Conservation (phyloP, 1,140 invertebrate species). For the Meloidogyne floridensis region DNA sequence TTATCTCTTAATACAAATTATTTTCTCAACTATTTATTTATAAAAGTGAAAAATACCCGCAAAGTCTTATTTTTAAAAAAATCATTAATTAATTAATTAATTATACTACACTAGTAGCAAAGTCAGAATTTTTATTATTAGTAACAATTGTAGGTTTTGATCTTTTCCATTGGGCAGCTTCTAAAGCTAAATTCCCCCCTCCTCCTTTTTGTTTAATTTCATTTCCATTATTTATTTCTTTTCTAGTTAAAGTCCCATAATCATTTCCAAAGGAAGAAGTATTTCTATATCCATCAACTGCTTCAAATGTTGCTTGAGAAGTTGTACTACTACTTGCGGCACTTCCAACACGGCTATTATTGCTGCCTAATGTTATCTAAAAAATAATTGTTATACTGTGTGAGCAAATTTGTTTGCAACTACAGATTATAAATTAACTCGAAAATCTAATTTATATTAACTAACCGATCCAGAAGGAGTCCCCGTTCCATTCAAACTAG, state of each 20-base stretch:
- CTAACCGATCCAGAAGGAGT: conserved; percentile 6
- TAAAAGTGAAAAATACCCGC: background rate
- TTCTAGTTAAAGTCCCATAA: background rate
- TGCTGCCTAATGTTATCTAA: conserved; percentile 23
- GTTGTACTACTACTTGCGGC: conserved; percentile 20
- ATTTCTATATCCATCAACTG: conserved; percentile 10
- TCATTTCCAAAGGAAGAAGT: conserved; percentile 4
- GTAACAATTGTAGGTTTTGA: background rate
- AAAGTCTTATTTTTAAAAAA: background rate
- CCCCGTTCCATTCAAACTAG: background rate
- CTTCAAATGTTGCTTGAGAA: background rate
- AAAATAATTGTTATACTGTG: background rate
- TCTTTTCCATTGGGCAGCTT: background rate
- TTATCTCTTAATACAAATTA: too few relatives aligned
- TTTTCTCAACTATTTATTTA: too few relatives aligned
- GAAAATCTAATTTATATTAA: background rate
- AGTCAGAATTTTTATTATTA: conserved; percentile 1
- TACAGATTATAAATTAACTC: background rate
- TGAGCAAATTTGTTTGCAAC: background rate
- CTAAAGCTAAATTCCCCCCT: background rate
- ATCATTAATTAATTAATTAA: background rate
- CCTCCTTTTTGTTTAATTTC: background rate
- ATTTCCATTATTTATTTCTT: background rate
- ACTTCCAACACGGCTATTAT: conserved; percentile 27
- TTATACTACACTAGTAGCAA: background rate